A percentile compares a stretch with the other conserved stretches of the same genome.
Conservation (phyloP, 2,113 vertebrate genomes). For the Galeopterus variegatus region DNA sequence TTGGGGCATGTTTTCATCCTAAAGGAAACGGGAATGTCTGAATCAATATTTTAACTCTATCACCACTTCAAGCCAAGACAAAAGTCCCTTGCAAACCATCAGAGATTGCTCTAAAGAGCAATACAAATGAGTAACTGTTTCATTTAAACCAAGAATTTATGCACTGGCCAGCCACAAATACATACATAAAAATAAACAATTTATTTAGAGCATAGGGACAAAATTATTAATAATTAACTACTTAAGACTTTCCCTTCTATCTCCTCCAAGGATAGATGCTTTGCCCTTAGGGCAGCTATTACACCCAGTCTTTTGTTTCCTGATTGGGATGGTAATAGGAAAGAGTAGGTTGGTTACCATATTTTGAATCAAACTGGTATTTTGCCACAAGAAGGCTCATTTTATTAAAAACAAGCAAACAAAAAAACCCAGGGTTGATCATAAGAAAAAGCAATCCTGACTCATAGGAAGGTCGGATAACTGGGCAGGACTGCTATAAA, state of each 20-base stretch:
- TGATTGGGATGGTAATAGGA: background rate
- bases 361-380: background rate
- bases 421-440: background rate
- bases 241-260: background rate
- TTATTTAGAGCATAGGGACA: background rate
- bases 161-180: too few species aligned
- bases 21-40: background rate
- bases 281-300: background rate
- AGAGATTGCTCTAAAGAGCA: background rate
- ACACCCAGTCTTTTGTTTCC: background rate
- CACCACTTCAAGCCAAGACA: conserved; percentile 16
- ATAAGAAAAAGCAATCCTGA: background rate
- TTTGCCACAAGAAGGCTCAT: background rate
- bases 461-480: background rate
- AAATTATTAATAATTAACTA: background rate
- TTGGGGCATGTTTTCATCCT: background rate
- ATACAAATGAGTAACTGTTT: background rate
- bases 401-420: background rate
- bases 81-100: background rate
- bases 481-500: background rate
- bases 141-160: background rate
- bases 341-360: background rate
- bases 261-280: background rate
- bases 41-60: conserved; percentile 14
- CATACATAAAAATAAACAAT: too few species aligned